phyloP scores from a whole-genome alignment of 2,888 invertebrate species.

The Limnephilus rhombicus region DNA sequence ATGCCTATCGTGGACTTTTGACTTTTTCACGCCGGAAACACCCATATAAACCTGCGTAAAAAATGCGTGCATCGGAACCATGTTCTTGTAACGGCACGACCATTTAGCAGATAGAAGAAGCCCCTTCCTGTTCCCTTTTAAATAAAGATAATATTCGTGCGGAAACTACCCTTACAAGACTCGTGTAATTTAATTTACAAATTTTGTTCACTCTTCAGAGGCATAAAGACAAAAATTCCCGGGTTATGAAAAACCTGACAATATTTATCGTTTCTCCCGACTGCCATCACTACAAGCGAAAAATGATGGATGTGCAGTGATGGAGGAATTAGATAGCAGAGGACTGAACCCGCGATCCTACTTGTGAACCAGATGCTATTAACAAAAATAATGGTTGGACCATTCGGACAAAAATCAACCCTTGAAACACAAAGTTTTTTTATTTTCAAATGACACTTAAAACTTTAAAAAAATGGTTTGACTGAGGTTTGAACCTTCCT shows the following conservation, averaged over 20 bases:
- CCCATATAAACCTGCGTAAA: conserved; percentile 50
- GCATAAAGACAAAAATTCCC: background rate
- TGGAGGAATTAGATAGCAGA: background rate
- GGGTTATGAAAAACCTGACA: background rate
- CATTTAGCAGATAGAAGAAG: conserved; percentile 55
- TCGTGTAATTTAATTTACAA: background rate
- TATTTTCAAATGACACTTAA: too few relatives aligned
- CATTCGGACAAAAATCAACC: too few relatives aligned
- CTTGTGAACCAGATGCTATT: background rate
- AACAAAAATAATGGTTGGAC: background rate
- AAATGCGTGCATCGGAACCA: conserved; percentile 47
- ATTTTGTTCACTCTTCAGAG: background rate
- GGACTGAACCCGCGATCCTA: background rate
- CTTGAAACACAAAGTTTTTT: too few relatives aligned
- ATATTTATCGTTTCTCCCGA: background rate
- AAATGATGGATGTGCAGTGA: background rate
- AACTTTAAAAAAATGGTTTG: too few relatives aligned
- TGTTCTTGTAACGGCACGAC: conserved; percentile 57
- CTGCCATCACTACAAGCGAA: background rate
- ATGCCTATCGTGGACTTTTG: conserved; percentile 41
- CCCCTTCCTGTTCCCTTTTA: conserved; percentile 43
- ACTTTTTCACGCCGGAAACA: conserved; percentile 58
- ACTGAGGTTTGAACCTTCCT: too few relatives aligned
- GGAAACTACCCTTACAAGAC: background rate
- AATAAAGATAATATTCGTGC: conserved; percentile 40